Base-by-base conservation (phyloP, 2,797 vertebrate species). In the Xenops minutus region DNA sequence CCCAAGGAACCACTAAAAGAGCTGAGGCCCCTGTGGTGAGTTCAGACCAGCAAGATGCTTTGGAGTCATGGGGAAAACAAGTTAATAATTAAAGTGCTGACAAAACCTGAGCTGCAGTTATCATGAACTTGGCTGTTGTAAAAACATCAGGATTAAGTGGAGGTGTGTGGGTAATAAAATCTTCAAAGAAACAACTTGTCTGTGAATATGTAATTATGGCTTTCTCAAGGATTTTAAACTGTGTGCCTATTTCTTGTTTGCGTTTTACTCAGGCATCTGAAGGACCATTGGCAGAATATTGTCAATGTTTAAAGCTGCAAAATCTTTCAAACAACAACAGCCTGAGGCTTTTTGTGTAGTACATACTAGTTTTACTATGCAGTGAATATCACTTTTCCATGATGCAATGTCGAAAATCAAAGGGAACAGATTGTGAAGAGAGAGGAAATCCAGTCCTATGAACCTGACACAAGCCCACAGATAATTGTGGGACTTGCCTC, bases 161-260 rank as follows among this genome's bases (percentile, higher is more conserved):
- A 74, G 67, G 78, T 88, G 30, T 96, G 92, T 94, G 92, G 34
- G 41, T 95, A 96, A 78, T 96, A 96, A 97, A 95, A 90, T 93
- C 91, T 97, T 93, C 89, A 89, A 95, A 95, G 91, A 83, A 96
- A 81, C 43, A 95, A 96, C 95, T 94, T 64, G 56, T 89, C 86
- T 93, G 29, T 89, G 93, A 95, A 96, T 96, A 89, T 89, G 81
- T 97, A 97, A 97, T 96, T 96, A 80, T 36, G 41, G 46, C 27
- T 96, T 97, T 97, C 95, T 97, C 92, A 90, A 96, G 72, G 82
- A 94, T 94, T 95, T 96, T 87, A 95, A 96, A 95, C 54, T 68
- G 30, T 72, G 19, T 93, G 85, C 66, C 46, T 95, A 95, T 96
- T 96, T 96, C 85, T 91, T 89, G 76, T 85, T 92, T 92, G 34